Percentiles rank a stretch among this genome's conserved stretches.
Conservation (phyloP, 2,797 vertebrate species). For the Alfaro cultratus region DNA sequence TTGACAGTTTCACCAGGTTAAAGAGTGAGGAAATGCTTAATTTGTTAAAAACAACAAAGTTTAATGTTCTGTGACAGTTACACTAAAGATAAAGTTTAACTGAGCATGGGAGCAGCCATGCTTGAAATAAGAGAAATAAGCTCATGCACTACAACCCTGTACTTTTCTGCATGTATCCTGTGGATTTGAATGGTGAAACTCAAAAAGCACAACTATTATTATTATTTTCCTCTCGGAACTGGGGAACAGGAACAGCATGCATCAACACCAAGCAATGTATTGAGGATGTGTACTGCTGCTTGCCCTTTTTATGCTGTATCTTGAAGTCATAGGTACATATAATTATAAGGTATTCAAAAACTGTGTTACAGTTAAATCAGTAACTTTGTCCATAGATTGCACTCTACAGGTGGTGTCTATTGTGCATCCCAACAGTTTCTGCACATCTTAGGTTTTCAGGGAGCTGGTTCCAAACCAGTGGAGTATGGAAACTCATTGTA, state of each 20-base stretch:
- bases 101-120: background rate
- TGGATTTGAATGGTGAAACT: background rate
- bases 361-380: background rate
- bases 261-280: background rate
- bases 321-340: background rate
- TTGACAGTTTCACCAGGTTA: background rate
- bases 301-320: background rate
- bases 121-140: background rate
- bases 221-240: background rate
- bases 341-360: background rate
- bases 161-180: background rate
- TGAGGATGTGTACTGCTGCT: background rate
- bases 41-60: background rate
- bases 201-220: background rate
- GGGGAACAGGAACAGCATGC: background rate
- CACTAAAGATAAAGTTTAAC: background rate
- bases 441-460: background rate
- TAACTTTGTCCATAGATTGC: background rate
- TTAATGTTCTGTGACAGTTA: background rate
- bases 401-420: background rate
- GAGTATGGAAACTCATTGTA: background rate
- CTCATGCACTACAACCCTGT: background rate
- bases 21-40: background rate
- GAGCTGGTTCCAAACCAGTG: background rate
- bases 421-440: background rate